Percentiles rank a stretch among this genome's conserved stretches.
Conservation (phyloP, 1,140 invertebrate genomes). For the Trissolcus basalis region DNA sequence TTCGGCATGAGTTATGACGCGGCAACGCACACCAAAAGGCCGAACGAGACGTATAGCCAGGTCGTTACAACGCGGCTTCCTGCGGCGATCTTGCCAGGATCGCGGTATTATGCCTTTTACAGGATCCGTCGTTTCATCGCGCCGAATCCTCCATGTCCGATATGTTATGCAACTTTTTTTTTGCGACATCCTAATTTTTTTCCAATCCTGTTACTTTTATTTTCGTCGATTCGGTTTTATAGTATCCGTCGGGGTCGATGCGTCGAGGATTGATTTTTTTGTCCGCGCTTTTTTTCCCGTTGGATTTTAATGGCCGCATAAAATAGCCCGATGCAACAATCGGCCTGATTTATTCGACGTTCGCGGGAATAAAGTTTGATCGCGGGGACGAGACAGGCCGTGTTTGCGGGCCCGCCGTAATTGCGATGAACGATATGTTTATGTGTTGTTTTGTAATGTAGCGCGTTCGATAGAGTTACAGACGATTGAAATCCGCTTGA, state of each 20-base stretch:
- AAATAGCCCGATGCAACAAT: conserved; percentile 29
- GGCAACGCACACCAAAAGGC: conserved; percentile 41
- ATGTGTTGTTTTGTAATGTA: conserved; percentile 28
- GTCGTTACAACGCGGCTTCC: conserved; percentile 58
- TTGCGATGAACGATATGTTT: conserved; percentile 25
- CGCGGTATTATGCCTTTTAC: conserved; percentile 38
- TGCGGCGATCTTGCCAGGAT: conserved; percentile 41
- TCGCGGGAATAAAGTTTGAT: conserved; percentile 24
- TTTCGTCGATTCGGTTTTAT: conserved; percentile 5
- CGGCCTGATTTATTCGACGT: conserved; percentile 37
- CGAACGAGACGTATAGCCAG: conserved; percentile 43
- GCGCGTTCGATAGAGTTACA: conserved; percentile 20
- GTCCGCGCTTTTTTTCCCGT: conserved; percentile 12
- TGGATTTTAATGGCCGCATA: conserved; percentile 26
- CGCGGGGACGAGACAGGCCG: conserved; percentile 9
- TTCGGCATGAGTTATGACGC: conserved; percentile 69
- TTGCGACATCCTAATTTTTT: conserved; percentile 3
- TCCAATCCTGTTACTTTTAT: conserved; percentile 4
- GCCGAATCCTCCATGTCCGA: background rate
- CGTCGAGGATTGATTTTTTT: conserved; percentile 24
- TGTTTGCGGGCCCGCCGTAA: conserved; percentile 24
- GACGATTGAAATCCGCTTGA: conserved; percentile 20
- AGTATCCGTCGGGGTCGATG: background rate
- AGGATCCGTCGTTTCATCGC: conserved; percentile 8
- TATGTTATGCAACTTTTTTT: background rate